These are phyloP conservation scores for Limnephilus marmoratus DNA, from an alignment of 2,888 invertebrate genomes.

Conservation along the genomic window DNA sequence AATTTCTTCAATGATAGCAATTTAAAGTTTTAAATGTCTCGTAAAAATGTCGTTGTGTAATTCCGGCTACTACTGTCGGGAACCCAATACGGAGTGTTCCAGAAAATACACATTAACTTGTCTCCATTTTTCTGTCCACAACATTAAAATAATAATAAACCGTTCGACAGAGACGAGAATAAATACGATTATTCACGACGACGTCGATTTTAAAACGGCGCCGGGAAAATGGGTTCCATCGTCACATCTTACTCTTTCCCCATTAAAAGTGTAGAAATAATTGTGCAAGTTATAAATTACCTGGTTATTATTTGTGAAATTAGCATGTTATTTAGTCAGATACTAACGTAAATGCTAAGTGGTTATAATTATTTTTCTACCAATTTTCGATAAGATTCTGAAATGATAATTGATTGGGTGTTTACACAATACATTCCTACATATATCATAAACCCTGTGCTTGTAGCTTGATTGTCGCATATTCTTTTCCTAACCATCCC, in stretches of 20 bases:
- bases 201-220: conserved; percentile 16
- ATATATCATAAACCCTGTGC: too few relatives aligned
- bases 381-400: not conserved
- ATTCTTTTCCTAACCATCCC: too few relatives aligned
- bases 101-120: conserved; percentile 31
- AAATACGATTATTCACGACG: conserved; percentile 2
- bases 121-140: conserved; percentile 45
- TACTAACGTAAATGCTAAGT: not conserved
- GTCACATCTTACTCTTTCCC: not conserved
- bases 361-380: not conserved
- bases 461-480: too few relatives aligned
- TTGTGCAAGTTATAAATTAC: not conserved
- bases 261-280: not conserved
- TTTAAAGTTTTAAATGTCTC: not conserved
- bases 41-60: not conserved
- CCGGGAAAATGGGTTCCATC: not conserved
- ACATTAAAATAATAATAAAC: conserved; percentile 16
- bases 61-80: not conserved
- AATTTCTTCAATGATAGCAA: not conserved
- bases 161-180: not conserved
- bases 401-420: too few relatives aligned
- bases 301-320: not conserved
- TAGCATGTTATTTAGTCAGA: not conserved
- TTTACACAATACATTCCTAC: too few relatives aligned
- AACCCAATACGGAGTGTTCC: conserved; percentile 34